phyloP scores from a whole-genome alignment of 30 jellyfish, hydroid and myxozoan species.

The Cassiopea andromeda region DNA sequence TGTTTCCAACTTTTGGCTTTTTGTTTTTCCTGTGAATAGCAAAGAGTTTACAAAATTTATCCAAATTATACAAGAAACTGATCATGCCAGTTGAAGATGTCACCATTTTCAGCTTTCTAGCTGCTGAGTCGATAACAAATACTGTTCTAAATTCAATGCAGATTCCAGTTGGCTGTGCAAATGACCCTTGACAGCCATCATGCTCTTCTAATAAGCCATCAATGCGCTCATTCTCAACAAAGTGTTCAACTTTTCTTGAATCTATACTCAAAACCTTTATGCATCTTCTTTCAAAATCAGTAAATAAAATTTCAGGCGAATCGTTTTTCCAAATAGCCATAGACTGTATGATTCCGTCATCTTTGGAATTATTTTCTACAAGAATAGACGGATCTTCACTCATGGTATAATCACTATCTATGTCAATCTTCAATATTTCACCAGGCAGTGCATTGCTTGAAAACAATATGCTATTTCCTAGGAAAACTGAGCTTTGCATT shows the following conservation, averaged over 20 bases:
- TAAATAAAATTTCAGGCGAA: too few species aligned
- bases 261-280: constrained; percentile 19
- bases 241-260: not conserved
- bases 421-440: too few species aligned
- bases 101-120: not conserved
- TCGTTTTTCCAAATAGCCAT: too few species aligned
- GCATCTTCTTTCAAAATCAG: too few species aligned
- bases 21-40: not conserved
- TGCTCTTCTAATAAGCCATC: constrained; percentile 28
- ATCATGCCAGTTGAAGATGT: not conserved
- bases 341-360: too few species aligned
- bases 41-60: not conserved
- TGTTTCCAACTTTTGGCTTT: too few species aligned
- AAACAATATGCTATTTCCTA: too few species aligned
- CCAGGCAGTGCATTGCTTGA: too few species aligned
- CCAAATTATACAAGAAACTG: not conserved
- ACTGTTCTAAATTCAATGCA: constrained; percentile 6
- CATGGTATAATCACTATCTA: too few species aligned
- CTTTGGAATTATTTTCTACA: too few species aligned
- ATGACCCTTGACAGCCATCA: constrained; percentile 48
- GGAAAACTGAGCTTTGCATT: too few species aligned
- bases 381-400: too few species aligned
- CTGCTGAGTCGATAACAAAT: not conserved
- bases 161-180: constrained; percentile 62
- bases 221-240: not conserved